Base-by-base conservation (phyloP, 2,797 vertebrate genomes). In the Loriculus beryllinus region DNA sequence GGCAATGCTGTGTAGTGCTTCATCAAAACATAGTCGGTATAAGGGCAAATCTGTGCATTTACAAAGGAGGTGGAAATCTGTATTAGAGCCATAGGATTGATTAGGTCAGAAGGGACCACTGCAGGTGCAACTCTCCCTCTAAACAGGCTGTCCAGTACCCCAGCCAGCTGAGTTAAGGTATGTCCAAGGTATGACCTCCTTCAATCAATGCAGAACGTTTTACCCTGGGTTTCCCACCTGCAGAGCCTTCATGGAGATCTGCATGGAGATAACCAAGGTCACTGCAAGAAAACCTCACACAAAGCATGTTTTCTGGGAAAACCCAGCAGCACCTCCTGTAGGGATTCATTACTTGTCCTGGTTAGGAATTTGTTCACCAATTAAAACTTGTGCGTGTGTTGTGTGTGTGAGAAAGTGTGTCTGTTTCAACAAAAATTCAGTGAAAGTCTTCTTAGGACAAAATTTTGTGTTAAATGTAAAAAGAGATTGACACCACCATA, bases 181-280 rank as follows among this genome's bases (percentile, higher is more conserved):
- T 16, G 35, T 72, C 79, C 47, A 42, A 21, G 20, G 49, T 43
- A 20, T 54, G 33, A 16, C 26, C n/a, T 42, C 22, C 57, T 28
- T 51, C 16, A 48, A 0, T 3, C 63, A 40, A 17, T 9, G 33
- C 12, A 81, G 33, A 33, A 43, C 1, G 0, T 71, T 47, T 77
- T 43, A 60, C 25, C 7, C 19, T 10, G 33, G 10, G 20, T 39
- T 71, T 76, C 47, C 47, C 40, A 54, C 7, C 8, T 0, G 13
- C 57, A 60, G 35, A 60, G 35, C 25, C 35, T 60, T 10, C 10
- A 16, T 35, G 54, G 54, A 56, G 51, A 28, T n/a, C 39, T 33
- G 65, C 47, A 19, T 3, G 31, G 65, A 67, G 40, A 42, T 33
- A 63, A 68, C 21, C 35, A 54, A 69, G 68, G 25, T 35, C 65